phyloP scores from a whole-genome alignment of 2,888 invertebrate genomes.

The Pristionchus mayeri region DNA sequence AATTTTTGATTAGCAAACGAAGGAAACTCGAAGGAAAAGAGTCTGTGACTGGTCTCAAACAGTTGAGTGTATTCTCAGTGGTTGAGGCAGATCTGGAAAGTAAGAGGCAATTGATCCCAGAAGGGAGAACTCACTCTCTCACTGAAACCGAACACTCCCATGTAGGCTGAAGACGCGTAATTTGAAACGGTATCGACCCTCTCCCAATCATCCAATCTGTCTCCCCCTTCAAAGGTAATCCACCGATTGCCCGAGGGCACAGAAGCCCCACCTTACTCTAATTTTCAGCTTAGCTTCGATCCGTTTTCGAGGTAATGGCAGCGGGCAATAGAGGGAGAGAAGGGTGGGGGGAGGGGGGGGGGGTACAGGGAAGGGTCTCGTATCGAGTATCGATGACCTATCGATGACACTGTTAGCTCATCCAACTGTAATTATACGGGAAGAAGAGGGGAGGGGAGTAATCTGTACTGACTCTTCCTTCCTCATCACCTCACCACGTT shows the following conservation, averaged over 20 bases:
- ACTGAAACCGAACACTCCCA: slow-evolving; percentile 26
- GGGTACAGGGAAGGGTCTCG: neutral
- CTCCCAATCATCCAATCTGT: neutral
- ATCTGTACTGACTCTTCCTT: slow-evolving; percentile 16
- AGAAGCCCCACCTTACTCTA: neutral
- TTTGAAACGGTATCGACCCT: slow-evolving; percentile 35
- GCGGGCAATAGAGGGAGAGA: neutral
- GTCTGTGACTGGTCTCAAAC: neutral
- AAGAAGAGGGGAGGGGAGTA: neutral
- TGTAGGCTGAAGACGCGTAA: slow-evolving; percentile 20
- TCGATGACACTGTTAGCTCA: slow-evolving; percentile 37
- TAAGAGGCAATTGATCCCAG: slow-evolving; percentile 16
- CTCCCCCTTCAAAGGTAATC: slow-evolving; percentile 40
- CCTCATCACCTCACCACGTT: neutral
- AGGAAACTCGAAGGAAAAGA: neutral
- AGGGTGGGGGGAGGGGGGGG: neutral
- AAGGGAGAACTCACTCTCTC: neutral
- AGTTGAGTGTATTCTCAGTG: neutral
- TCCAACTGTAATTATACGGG: slow-evolving; percentile 28
- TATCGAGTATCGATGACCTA: slow-evolving; percentile 20
- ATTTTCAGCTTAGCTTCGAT: slow-evolving; percentile 5
- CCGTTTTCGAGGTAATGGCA: slow-evolving; percentile 3
- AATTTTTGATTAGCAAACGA: slow-evolving; percentile 29
- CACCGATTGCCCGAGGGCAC: slow-evolving; percentile 19
- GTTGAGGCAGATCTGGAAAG: neutral